Evolutionary conservation across 1,140 invertebrate species (phyloP), one percentile per base, ranked within the genome.

Genomic region (Eriocheir sinensis): DNA sequence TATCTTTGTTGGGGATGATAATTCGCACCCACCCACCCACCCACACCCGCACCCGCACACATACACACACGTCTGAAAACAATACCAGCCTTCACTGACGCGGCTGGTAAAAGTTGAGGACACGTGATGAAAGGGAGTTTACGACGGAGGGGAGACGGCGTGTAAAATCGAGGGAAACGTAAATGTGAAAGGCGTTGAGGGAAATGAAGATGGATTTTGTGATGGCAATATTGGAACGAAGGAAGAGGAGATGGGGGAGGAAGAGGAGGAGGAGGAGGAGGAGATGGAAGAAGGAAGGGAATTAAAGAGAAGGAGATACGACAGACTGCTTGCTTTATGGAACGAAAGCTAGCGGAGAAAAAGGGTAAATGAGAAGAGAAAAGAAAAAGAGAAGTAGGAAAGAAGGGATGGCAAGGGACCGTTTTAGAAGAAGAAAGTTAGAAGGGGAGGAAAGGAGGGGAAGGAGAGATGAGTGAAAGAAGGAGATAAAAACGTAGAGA

Each of bases 251-350:
- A 21, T 17, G 48, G 48, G 21, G 48, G 48, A 53, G 48, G 48
- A 53, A 0, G 48, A 53, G 48, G 48, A 53, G 48, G n/a, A n/a
- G n/a, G n/a, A n/a, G n/a, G n/a, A n/a, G n/a, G n/a, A n/a, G n/a
- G n/a, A n/a, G n/a, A n/a, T n/a, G n/a, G n/a, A n/a, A n/a, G n/a
- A n/a, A 6, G 15, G n/a, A n/a, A n/a, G n/a, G n/a, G n/a, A n/a
- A 48, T 48, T 48, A 48, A 48, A 21, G 48, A 53, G 48, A 53
- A 53, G 21, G n/a, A n/a, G n/a, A n/a, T n/a, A 53, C 21, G 48
- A 53, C n/a, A n/a, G 60, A 72, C 60, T n/a, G n/a, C 60, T n/a
- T 72, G 60, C 60, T 72, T 72, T 72, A 72, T n/a, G 60, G 60
- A 72, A 2, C 21, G 21, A n/a, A 72, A n/a, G 60, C 6, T 27